These are phyloP conservation scores for Galeopsomyia nigrocyanea DNA, from an alignment of 2,888 invertebrate genomes.

Conservation along the genomic window DNA sequence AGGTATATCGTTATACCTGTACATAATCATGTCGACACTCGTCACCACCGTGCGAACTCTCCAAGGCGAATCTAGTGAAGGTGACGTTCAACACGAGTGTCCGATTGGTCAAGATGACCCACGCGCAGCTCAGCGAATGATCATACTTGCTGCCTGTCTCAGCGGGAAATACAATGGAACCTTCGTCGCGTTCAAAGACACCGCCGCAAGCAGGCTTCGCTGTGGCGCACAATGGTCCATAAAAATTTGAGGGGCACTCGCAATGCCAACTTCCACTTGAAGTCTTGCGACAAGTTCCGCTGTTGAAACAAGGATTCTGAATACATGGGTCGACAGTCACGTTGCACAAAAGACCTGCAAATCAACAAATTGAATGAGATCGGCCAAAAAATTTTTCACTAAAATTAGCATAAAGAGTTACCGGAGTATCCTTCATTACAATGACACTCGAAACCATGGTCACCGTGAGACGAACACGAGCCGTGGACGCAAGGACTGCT, in stretches of 20 bases:
- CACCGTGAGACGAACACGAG: slow-evolving; percentile 70
- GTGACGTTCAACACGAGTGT: slow-evolving; percentile 84
- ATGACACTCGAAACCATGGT: slow-evolving; percentile 71
- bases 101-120: slow-evolving; percentile 80
- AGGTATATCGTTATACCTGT: slow-evolving; percentile 69
- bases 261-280: slow-evolving; percentile 69
- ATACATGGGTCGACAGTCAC: slow-evolving; percentile 74
- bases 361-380: not conserved
- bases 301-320: slow-evolving; percentile 84
- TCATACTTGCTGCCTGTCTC: slow-evolving; percentile 69
- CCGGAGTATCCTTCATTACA: slow-evolving; percentile 76
- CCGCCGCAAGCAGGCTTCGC: slow-evolving; percentile 77
- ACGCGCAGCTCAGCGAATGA: slow-evolving; percentile 82
- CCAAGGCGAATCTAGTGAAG: slow-evolving; percentile 83
- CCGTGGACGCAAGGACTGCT: slow-evolving; percentile 73
- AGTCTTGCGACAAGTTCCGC: slow-evolving; percentile 77
- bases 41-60: slow-evolving; percentile 68
- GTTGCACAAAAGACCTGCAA: slow-evolving; percentile 75
- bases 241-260: slow-evolving; percentile 77
- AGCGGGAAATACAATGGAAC: slow-evolving; percentile 78
- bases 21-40: slow-evolving; percentile 82
- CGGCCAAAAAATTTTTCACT: no score
- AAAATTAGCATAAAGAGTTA: slow-evolving; percentile 48
- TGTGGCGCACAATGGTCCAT: slow-evolving; percentile 77
- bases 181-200: slow-evolving; percentile 67